Percentiles rank a stretch among this genome's conserved stretches.
phyloP scores from a whole-genome alignment of 2,113 vertebrate genomes.

The Guaruba guarouba region DNA sequence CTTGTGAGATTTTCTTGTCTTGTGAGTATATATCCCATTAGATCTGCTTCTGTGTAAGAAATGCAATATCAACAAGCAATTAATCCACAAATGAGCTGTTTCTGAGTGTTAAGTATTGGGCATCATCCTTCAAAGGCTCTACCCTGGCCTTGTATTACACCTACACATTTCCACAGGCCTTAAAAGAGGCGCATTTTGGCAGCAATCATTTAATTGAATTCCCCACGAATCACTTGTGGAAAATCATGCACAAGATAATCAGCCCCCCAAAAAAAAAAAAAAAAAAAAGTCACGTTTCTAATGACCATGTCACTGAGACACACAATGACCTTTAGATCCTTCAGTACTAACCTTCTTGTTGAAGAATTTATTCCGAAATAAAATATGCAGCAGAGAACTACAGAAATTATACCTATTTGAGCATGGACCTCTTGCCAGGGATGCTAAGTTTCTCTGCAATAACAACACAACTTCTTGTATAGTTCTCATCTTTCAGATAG shows the following conservation, averaged over 20 bases:
- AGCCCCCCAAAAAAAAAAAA: background rate
- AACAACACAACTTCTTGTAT: accelerated
- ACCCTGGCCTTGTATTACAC: constrained; percentile 1
- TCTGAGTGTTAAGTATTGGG: constrained; percentile 33
- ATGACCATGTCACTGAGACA: background rate
- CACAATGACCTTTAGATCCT: constrained; percentile 23
- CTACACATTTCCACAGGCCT: constrained; percentile 24
- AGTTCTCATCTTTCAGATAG: background rate
- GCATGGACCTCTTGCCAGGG: background rate
- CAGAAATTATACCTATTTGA: background rate
- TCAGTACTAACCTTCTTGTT: background rate
- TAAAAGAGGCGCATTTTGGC: constrained; percentile 27
- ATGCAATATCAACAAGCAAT: constrained; percentile 60
- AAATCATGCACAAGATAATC: constrained; percentile 41
- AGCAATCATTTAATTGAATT: constrained; percentile 43
- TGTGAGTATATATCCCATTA: constrained; percentile 22
- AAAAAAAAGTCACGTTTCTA: background rate
- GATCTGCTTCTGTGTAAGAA: constrained; percentile 32
- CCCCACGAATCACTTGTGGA: constrained; percentile 1
- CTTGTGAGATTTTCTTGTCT: constrained; percentile 23
- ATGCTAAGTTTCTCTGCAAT: background rate
- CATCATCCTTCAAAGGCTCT: constrained; percentile 28
- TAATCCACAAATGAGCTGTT: constrained; percentile 65
- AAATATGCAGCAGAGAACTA: background rate
- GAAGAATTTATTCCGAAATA: background rate